phyloP scores from a whole-genome alignment of 2,113 vertebrate genomes.

The Typhlomys cinereus region DNA sequence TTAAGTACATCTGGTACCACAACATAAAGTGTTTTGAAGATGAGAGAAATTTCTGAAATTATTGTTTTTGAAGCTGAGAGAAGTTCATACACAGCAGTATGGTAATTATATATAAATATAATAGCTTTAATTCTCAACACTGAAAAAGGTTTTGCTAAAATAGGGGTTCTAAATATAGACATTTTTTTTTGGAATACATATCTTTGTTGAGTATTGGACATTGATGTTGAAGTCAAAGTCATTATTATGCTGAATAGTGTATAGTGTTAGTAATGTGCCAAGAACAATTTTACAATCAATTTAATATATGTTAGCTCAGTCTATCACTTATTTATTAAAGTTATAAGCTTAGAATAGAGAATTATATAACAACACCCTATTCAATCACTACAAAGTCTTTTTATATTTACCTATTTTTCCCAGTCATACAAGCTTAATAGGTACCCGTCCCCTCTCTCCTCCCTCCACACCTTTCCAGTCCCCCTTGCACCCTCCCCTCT shows the following conservation, averaged over 20 bases:
- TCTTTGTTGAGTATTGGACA: not conserved
- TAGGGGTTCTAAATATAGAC: not conserved
- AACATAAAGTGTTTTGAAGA: no score
- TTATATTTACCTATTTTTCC: no score
- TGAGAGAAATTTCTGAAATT: no score
- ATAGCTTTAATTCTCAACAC: no score
- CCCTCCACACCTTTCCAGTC: no score
- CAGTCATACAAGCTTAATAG: no score
- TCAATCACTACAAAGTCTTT: not conserved
- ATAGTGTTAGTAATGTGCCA: not conserved
- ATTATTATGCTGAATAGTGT: not conserved
- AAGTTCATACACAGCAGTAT: no score
- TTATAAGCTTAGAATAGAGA: not conserved
- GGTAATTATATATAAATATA: no score
- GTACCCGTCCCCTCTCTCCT: no score
- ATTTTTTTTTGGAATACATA: not conserved
- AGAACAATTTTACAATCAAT: not conserved
- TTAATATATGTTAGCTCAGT: not conserved
- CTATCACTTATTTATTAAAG: not conserved
- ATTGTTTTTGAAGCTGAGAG: no score
- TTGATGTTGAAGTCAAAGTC: not conserved
- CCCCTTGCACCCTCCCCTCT: no score
- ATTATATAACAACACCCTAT: not conserved
- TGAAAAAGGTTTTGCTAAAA: not conserved
- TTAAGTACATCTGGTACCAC: no score